These are phyloP conservation scores for Sebastiscus albofasciatus DNA, from an alignment of 2,797 vertebrate genomes.

Conservation along the genomic window DNA sequence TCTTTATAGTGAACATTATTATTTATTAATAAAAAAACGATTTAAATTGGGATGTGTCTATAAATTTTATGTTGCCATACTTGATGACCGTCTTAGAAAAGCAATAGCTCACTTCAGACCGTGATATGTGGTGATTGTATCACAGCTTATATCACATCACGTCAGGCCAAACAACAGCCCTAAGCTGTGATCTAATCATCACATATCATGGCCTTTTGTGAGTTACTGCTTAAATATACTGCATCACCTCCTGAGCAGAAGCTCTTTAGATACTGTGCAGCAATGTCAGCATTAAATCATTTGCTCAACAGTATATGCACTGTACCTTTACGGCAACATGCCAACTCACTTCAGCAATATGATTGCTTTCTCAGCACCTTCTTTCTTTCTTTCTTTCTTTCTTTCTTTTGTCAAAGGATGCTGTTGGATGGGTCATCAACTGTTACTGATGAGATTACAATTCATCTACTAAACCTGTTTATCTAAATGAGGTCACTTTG, in stretches of 20 bases:
- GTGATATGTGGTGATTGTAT: no score
- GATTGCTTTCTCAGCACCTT: conserved; percentile 21
- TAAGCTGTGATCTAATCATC: no score
- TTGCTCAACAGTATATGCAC: background rate
- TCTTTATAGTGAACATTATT: no score
- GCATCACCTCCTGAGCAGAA: background rate
- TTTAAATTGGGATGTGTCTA: no score
- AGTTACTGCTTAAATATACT: background rate
- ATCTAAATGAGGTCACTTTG: conserved; percentile 20
- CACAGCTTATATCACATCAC: no score
- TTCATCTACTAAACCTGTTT: background rate
- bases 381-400: background rate
- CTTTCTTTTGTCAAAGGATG: background rate
- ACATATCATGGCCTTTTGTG: no score
- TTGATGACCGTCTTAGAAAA: no score
- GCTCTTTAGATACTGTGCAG: background rate
- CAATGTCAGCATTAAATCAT: conserved; percentile 3
- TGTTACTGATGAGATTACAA: background rate
- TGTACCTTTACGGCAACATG: background rate
- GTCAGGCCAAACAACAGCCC: no score
- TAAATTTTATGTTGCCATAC: no score
- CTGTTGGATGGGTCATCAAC: background rate
- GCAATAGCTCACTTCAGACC: no score
- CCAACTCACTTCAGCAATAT: conserved; percentile 19
- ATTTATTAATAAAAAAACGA: no score